Percentiles rank a stretch among this genome's conserved stretches.
Conservation (phyloP, 2,888 invertebrate species). For the Odiellus spinosus region DNA sequence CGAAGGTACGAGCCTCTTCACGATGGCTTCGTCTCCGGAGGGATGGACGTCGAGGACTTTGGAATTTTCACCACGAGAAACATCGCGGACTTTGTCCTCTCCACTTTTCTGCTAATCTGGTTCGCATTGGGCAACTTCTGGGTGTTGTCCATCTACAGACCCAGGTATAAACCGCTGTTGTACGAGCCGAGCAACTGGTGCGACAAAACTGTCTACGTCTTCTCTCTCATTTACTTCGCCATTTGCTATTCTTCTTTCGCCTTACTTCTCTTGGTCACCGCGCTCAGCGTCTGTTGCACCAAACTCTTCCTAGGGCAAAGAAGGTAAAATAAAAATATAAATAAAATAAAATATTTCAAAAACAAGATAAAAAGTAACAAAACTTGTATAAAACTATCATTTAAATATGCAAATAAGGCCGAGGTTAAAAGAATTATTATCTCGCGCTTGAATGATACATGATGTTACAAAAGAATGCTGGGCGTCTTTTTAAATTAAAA, state of each 20-base stretch:
- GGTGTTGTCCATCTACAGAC: constrained; percentile 53
- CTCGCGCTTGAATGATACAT: too few species aligned
- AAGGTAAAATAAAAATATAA: too few species aligned
- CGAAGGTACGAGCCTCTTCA: constrained; percentile 34
- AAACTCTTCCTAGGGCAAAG: too few species aligned
- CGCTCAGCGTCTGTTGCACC: too few species aligned
- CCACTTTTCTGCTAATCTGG: constrained; percentile 53
- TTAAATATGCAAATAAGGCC: too few species aligned
- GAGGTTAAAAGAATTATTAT: too few species aligned
- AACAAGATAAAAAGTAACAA: too few species aligned
- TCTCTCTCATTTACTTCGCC: constrained; percentile 53
- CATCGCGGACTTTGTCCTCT: constrained; percentile 48
- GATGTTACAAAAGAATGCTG: too few species aligned
- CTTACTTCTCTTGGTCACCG: too few species aligned
- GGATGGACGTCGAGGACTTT: constrained; percentile 23
- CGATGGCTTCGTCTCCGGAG: constrained; percentile 22
- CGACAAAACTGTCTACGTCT: constrained; percentile 56
- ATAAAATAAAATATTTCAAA: too few species aligned
- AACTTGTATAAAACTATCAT: too few species aligned
- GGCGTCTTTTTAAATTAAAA: too few species aligned
- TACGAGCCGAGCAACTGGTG: constrained; percentile 67
- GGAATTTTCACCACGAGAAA: constrained; percentile 39
- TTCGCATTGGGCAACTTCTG: constrained; percentile 63
- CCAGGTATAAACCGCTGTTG: constrained; percentile 50
- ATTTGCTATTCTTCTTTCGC: constrained; percentile 41